These are phyloP conservation scores for Apodemus agrarius DNA, from an alignment of 2,797 vertebrate species.

Conservation along the genomic window DNA sequence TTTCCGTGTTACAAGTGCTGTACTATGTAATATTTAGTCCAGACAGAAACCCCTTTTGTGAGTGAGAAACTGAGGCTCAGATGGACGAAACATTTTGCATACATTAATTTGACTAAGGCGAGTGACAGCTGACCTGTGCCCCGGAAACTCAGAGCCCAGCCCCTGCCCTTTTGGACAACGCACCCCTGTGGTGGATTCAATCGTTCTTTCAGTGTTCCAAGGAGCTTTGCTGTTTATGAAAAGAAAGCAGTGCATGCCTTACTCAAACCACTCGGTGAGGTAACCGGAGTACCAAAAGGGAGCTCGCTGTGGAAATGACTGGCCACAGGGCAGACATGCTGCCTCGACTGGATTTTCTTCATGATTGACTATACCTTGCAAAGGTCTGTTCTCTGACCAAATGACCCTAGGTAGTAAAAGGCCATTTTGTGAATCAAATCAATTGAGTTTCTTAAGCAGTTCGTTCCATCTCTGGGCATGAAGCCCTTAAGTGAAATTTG, in stretches of 20 bases:
- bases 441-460: conserved; percentile 32
- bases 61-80: conserved; percentile 44
- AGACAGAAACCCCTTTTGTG: conserved; percentile 42
- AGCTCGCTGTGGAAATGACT: conserved; percentile 30
- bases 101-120: conserved; percentile 8
- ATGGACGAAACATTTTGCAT: conserved; percentile 4
- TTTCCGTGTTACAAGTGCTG: neutral
- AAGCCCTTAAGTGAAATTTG: neutral
- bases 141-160: neutral
- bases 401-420: conserved; percentile 40
- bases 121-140: conserved; percentile 11
- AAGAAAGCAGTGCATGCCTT: neutral
- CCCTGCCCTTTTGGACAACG: neutral
- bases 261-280: conserved; percentile 10
- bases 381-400: conserved; percentile 42
- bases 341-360: neutral
- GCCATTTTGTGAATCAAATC: conserved; percentile 2
- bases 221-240: conserved; percentile 43
- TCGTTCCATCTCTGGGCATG: neutral
- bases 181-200: neutral
- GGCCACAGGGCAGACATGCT: neutral
- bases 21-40: neutral
- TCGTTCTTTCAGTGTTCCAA: conserved; percentile 6
- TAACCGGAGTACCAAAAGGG: conserved; percentile 29
- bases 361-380: neutral